Conservation (phyloP, 2,888 invertebrate genomes). For the Stenoptilia bipunctidactyla region DNA sequence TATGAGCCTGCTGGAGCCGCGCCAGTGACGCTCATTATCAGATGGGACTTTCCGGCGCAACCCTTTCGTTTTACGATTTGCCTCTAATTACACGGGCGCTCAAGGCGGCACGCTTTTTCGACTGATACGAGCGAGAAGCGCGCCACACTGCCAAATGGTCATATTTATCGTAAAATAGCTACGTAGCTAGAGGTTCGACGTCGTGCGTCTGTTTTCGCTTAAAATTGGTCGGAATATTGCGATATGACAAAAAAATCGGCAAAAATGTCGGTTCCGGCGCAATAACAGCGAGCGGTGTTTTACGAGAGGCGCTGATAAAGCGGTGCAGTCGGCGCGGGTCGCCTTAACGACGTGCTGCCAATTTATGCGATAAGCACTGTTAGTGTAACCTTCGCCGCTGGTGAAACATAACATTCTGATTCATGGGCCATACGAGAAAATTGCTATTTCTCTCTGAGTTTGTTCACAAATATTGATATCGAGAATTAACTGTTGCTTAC, state of each 20-base stretch:
- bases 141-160: constrained; percentile 55
- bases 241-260: constrained; percentile 56
- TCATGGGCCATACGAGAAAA: constrained; percentile 20
- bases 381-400: constrained; percentile 55
- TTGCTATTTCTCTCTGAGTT: constrained; percentile 4
- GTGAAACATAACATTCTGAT: constrained; percentile 21
- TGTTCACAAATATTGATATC: not conserved
- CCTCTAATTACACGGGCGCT: constrained; percentile 65
- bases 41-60: constrained; percentile 60
- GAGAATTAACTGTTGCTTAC: constrained; percentile 17
- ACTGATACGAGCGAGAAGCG: constrained; percentile 39
- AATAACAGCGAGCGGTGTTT: constrained; percentile 61
- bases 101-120: constrained; percentile 61
- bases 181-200: constrained; percentile 44
- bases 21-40: constrained; percentile 68
- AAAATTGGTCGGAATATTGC: constrained; percentile 35
- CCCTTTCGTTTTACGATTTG: constrained; percentile 71
- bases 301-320: constrained; percentile 64
- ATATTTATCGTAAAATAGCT: constrained; percentile 49
- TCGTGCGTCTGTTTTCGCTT: constrained; percentile 26
- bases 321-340: constrained; percentile 43
- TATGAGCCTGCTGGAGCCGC: constrained; percentile 63
- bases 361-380: constrained; percentile 69
- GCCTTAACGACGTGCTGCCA: constrained; percentile 69
- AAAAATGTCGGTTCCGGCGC: constrained; percentile 46